Percentiles rank a stretch among this genome's conserved stretches.
Conservation (phyloP, 2,888 invertebrate species). For the Campaea margaritaria region DNA sequence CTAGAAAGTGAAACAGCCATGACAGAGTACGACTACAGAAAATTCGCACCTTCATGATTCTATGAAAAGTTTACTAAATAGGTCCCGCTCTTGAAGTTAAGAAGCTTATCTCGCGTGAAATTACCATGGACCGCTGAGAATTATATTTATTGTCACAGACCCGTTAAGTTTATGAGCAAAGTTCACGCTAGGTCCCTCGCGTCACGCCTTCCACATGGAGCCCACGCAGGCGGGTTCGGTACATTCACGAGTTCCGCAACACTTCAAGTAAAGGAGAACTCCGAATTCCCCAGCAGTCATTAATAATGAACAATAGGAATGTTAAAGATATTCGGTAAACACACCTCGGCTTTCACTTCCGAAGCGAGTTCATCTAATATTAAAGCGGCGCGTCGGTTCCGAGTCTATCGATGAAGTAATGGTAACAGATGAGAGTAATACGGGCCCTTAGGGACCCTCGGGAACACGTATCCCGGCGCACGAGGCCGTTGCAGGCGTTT, state of each 20-base stretch:
- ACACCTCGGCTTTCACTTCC: constrained; percentile 7
- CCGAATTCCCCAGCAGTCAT: not conserved
- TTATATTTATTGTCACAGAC: constrained; percentile 5
- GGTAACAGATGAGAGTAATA: constrained; percentile 12
- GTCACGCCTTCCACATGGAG: not conserved
- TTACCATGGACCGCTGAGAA: not conserved
- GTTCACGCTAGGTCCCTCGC: constrained; percentile 2
- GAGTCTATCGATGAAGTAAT: constrained; percentile 5
- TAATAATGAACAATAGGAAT: constrained; percentile 2
- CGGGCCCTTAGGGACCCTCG: not conserved
- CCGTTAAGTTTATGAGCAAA: constrained; percentile 13
- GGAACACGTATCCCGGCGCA: not conserved
- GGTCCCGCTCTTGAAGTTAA: not conserved
- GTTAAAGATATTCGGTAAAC: constrained; percentile 4
- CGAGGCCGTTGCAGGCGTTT: not conserved
- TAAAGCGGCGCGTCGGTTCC: constrained; percentile 5
- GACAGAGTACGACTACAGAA: too few relatives aligned
- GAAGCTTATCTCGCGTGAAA: not conserved
- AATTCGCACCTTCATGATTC: too few relatives aligned
- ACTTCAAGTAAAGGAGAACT: not conserved
- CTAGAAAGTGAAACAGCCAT: too few relatives aligned
- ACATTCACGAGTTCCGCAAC: not conserved
- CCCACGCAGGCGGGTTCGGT: not conserved
- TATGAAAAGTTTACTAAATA: too few relatives aligned
- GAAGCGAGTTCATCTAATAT: constrained; percentile 8